Base-by-base conservation (phyloP, 2,797 vertebrate species). In the Phrynocephalus forsythii region DNA sequence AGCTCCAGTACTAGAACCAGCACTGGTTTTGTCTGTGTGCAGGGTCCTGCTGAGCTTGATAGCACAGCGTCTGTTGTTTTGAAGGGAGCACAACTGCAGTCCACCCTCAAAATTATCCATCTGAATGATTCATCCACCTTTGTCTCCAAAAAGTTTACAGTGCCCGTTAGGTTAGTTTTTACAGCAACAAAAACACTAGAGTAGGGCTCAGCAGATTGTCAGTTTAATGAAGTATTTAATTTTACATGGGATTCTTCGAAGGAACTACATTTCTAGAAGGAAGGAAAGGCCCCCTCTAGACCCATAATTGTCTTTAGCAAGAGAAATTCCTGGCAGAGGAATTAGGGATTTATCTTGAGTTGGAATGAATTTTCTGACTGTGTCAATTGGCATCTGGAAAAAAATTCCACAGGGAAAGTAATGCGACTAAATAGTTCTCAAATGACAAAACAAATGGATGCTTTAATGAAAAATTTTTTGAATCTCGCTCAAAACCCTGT, bases 391-490 rank as follows among this genome's bases (percentile, higher is more conserved):
- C 93, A 94, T 93, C 87, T 92, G 77, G 88, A 87, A 84, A 93
- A 92, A 94, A 90, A 94, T 50, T 95, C 94, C 86, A n/a, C 90
- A 80, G 90, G 88, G 88, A 94, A 86, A 87, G 60, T 82, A 93
- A 91, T 93, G 88, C 91, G 93, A 94, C 86, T 93, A 93, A 96
- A 95, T 88, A 94, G 84, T 91, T 93, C 92, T 95, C 91, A 92
- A 95, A 87, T 92, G 94, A 91, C 93, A 87, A 94, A 92, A 95
- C 85, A 95, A 96, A 95, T 91, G 87, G 87, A 92, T 85, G 91
- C 89, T 95, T 96, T 92, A 94, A 93, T 91, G 77, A 96, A 95
- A 95, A 92, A 89, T 91, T 95, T 85, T 94, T 86, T 90, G 89
- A 94, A 90, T 75, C 91, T 92, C 92, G 88, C 89, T 96, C 92